A percentile compares a stretch with the other conserved stretches of the same genome.
phyloP scores from a whole-genome alignment of 2,888 invertebrate species.

The Philaethria dido region DNA sequence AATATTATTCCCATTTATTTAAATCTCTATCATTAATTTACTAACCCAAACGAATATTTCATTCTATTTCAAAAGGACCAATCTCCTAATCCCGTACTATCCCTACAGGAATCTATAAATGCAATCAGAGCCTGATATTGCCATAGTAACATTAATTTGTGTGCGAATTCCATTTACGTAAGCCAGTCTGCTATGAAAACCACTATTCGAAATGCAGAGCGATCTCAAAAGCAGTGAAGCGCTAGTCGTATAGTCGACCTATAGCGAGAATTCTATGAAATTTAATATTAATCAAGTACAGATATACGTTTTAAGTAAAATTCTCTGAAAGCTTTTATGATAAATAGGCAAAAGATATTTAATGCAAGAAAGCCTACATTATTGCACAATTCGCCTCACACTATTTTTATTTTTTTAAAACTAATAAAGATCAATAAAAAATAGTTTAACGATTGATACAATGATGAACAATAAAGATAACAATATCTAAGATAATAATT shows the following conservation, averaged over 20 bases:
- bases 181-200: not conserved
- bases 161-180: not conserved
- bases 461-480: not conserved
- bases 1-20: not conserved
- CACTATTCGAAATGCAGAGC: not conserved
- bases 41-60: no score
- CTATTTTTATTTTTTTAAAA: no score
- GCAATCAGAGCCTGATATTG: not conserved
- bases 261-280: not conserved
- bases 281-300: no score
- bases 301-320: not conserved
- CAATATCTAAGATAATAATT: not conserved
- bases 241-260: not conserved
- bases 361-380: no score
- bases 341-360: no score
- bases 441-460: no score
- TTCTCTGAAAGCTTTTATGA: not conserved
- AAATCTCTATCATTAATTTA: no score
- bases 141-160: not conserved
- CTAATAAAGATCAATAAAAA: no score
- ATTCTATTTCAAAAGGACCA: not conserved
- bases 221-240: not conserved
- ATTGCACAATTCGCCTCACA: no score
- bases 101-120: not conserved
- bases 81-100: no score